Evolutionary conservation across 2,888 invertebrate genomes (phyloP).

Genomic region (Euspilapteryx auroguttella): DNA sequence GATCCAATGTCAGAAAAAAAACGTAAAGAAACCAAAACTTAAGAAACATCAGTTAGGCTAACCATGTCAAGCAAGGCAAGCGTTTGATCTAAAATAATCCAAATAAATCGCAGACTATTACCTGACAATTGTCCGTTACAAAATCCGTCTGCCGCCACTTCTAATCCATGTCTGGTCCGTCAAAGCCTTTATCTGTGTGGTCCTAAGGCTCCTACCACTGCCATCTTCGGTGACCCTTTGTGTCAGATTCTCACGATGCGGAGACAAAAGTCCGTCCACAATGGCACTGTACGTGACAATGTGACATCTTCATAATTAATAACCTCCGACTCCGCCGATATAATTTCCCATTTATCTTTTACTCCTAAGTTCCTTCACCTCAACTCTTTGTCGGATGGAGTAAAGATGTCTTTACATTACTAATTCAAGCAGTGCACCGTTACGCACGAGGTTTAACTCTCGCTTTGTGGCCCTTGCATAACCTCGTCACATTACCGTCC

Average conservation of each 20-base stretch:
- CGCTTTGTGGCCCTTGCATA: too few relatives aligned
- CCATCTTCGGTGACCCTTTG: conserved; percentile 14
- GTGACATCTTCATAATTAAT: conserved; percentile 59
- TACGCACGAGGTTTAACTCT: conserved; percentile 37
- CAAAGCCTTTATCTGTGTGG: conserved; percentile 49
- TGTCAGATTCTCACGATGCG: conserved; percentile 47
- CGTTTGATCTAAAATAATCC: conserved; percentile 1
- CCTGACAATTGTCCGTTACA: too few relatives aligned
- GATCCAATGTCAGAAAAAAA: too few relatives aligned
- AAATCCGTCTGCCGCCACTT: too few relatives aligned
- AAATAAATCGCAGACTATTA: conserved; percentile 8
- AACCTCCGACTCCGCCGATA: conserved; percentile 54
- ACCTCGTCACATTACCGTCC: too few relatives aligned
- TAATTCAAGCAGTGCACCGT: conserved; percentile 49
- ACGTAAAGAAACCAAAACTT: too few relatives aligned
- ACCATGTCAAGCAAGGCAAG: too few relatives aligned
- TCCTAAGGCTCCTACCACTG: too few relatives aligned
- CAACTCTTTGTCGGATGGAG: conserved; percentile 38
- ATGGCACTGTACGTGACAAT: conserved; percentile 44
- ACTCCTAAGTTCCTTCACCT: conserved; percentile 53
- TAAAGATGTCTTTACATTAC: conserved; percentile 41
- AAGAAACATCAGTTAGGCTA: too few relatives aligned
- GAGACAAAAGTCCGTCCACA: conserved; percentile 41
- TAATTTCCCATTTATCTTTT: conserved; percentile 54
- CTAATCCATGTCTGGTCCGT: too few relatives aligned